Evolutionary conservation across 1,140 invertebrate species (phyloP), one percentile per base, ranked within the genome.

Genomic region (Zaprionus vittiger): DNA sequence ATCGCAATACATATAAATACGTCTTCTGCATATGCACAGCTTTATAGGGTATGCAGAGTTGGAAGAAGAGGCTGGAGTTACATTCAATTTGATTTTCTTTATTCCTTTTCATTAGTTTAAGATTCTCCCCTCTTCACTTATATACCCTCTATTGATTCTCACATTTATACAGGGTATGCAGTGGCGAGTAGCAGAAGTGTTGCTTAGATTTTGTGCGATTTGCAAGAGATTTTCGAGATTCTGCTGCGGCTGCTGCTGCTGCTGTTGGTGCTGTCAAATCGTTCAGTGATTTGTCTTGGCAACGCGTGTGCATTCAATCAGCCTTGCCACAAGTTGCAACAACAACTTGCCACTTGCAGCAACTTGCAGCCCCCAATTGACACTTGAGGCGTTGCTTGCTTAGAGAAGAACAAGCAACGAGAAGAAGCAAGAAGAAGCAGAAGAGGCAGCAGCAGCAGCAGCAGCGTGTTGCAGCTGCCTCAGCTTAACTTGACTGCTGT

Each of bases 231-330:
- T 70, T 74, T 77, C 60, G 77, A 66, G 54, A 67, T 57, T 47
- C 56, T 54, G 4, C 20, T 7, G 61, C 28, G 28, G n/a, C 22
- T 17, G 20, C 28, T 15, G n/a, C n/a, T 61, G 79, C 44, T 15
- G 20, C 22, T 26, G 31, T 12, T 47, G 61, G 61, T 62, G 79
- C 75, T 87, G 83, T 86, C 83, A 87, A 85, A 86, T 81, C 82
- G 82, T 38, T 84, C 83, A 86, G 83, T 77, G 83, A 86, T 86
- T 87, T 86, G 83, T 86, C 83, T 86, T 81, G 60, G 37, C 65
- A 62, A 70, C 65, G 71, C 76, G 65, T 59, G 60, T 60, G 67
- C 73, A 76, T 76, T 76, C 73, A 76, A 76, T 76, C 73, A 76
- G 61, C 56, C 24, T n/a, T 65, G 62, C 5, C 37, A 9, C 17